Conservation (phyloP, 2,888 invertebrate species). For the Digitonthophagus gazella region DNA sequence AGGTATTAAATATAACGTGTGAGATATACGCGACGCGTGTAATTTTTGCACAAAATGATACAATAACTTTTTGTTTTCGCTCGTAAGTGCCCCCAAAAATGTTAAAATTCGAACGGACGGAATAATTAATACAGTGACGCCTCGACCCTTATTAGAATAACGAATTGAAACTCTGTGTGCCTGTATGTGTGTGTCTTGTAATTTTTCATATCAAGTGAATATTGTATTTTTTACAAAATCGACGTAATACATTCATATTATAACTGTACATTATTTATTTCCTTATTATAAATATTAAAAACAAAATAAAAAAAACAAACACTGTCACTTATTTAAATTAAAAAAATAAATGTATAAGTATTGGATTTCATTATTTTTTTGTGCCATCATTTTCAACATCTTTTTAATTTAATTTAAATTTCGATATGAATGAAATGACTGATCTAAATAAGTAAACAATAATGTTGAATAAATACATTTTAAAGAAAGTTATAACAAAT, state of each 20-base stretch:
- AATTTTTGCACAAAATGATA: conserved; percentile 12
- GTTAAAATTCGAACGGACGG: conserved; percentile 6
- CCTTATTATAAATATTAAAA: conserved; percentile 23
- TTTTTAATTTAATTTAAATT: background rate
- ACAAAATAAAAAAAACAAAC: conserved; percentile 12
- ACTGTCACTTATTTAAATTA: conserved; percentile 22
- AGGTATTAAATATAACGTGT: background rate
- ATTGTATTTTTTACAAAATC: conserved; percentile 28
- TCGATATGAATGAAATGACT: too few relatives aligned
- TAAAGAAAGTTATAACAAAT: background rate
- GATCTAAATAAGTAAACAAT: too few relatives aligned
- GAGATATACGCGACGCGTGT: background rate
- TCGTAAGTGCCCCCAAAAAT: conserved; percentile 24
- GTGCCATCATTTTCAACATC: too few relatives aligned
- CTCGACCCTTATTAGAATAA: conserved; percentile 10
- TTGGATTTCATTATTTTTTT: conserved; percentile 11
- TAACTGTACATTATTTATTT: conserved; percentile 30
- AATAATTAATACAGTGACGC: conserved; percentile 5
- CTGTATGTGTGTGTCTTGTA: conserved; percentile 30
- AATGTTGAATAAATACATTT: too few relatives aligned
- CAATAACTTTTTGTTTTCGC: conserved; percentile 5
- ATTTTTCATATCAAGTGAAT: conserved; percentile 27
- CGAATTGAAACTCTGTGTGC: conserved; percentile 28
- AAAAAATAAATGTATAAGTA: conserved; percentile 23
- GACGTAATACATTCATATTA: conserved; percentile 28